Percentiles rank a stretch among this genome's conserved stretches.
Conservation (phyloP, 2,888 invertebrate genomes). For the Sturmia bella region DNA sequence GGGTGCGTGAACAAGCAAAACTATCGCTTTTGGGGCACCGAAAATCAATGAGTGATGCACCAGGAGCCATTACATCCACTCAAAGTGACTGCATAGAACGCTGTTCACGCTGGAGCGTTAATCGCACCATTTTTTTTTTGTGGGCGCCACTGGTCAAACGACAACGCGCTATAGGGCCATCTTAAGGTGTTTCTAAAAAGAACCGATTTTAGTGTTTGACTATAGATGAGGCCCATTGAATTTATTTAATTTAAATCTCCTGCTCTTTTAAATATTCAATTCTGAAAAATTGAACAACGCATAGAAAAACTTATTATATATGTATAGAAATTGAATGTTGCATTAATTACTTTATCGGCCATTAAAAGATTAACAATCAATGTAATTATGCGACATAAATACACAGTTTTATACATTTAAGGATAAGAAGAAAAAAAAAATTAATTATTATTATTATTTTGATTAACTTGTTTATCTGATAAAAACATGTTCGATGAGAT, state of each 20-base stretch:
- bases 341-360: conserved; percentile 58
- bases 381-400: conserved; percentile 15
- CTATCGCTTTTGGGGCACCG: too few relatives aligned
- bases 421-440: background rate
- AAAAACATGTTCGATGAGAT: background rate
- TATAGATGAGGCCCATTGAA: background rate
- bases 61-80: too few relatives aligned
- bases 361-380: conserved; percentile 48
- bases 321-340: conserved; percentile 30
- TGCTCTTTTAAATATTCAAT: too few relatives aligned
- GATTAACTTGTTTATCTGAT: background rate
- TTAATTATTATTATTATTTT: conserved; percentile 21
- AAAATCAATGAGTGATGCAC: too few relatives aligned
- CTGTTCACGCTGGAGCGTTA: too few relatives aligned
- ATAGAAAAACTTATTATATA: background rate
- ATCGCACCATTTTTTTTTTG: too few relatives aligned
- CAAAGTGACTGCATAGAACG: too few relatives aligned
- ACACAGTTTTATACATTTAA: background rate
- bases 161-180: too few relatives aligned
- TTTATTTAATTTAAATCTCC: background rate
- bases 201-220: too few relatives aligned
- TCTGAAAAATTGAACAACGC: background rate
- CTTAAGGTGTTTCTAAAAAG: too few relatives aligned
- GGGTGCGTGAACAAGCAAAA: too few relatives aligned
- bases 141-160: too few relatives aligned